A percentile compares a stretch with the other conserved stretches of the same genome.
phyloP scores from a whole-genome alignment of 2,888 invertebrate genomes.

The Argyresthia goedartella region DNA sequence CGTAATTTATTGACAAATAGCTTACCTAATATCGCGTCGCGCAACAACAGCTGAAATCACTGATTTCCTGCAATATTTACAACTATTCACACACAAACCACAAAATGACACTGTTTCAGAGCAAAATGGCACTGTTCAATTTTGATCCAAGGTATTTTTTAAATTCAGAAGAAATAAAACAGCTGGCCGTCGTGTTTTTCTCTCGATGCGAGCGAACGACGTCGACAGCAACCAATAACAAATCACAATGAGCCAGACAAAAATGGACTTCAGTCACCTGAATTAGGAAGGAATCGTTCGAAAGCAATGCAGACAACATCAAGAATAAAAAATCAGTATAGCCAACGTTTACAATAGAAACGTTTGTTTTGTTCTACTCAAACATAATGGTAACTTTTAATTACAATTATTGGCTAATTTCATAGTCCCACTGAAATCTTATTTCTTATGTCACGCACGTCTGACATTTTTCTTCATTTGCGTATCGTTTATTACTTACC shows the following conservation, averaged over 20 bases:
- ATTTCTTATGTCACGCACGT: too few species aligned
- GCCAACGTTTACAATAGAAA: too few species aligned
- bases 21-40: background rate
- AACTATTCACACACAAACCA: slow-evolving; percentile 31
- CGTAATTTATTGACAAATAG: background rate
- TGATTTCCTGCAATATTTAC: slow-evolving; percentile 30
- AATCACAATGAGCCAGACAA: slow-evolving; percentile 2
- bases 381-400: too few species aligned
- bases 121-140: slow-evolving; percentile 56
- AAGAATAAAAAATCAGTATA: too few species aligned
- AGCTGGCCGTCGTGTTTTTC: slow-evolving; percentile 57
- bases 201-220: slow-evolving; percentile 17
- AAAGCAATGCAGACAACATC: background rate
- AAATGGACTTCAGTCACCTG: background rate
- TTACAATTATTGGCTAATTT: too few species aligned
- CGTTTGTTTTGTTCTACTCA: too few species aligned
- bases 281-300: slow-evolving; percentile 2
- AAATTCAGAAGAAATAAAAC: slow-evolving; percentile 54
- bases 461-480: too few species aligned
- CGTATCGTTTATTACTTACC: too few species aligned
- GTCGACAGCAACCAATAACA: background rate
- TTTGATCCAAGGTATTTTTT: slow-evolving; percentile 57
- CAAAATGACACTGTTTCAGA: slow-evolving; percentile 40
- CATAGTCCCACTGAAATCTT: too few species aligned
- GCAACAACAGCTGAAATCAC: background rate